Evolutionary conservation across 2,113 vertebrate genomes (phyloP).

Genomic region (Prolemur simus): DNA sequence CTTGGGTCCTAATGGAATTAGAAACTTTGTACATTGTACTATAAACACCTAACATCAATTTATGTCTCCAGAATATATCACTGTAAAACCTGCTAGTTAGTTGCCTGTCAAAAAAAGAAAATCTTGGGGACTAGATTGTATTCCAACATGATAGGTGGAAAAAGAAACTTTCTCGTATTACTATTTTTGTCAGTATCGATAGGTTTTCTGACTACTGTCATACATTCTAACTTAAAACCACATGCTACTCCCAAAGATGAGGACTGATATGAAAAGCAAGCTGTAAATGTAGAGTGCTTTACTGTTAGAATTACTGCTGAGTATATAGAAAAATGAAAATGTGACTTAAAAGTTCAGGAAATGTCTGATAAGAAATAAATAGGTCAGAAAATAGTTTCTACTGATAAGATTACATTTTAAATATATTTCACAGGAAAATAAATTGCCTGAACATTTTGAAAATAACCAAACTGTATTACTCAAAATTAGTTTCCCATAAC

Average conservation of each 20-base stretch:
- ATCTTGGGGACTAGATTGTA: constrained; percentile 49
- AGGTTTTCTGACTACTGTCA: constrained; percentile 61
- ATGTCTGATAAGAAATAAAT: constrained; percentile 74
- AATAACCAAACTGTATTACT: constrained; percentile 58
- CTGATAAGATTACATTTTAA: constrained; percentile 71
- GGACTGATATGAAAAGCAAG: constrained; percentile 55
- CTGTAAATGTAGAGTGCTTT: constrained; percentile 29
- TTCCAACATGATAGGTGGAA: constrained; percentile 66
- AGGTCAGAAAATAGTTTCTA: constrained; percentile 73
- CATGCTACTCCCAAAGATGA: constrained; percentile 39
- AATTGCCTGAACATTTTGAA: constrained; percentile 70
- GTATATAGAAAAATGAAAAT: constrained; percentile 52
- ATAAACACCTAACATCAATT: constrained; percentile 73
- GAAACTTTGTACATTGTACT: constrained; percentile 51
- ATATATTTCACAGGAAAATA: constrained; percentile 68
- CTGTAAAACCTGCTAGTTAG: constrained; percentile 64
- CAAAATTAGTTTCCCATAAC: constrained; percentile 60
- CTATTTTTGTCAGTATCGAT: constrained; percentile 64
- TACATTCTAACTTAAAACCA: constrained; percentile 66
- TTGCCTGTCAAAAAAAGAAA: constrained; percentile 39
- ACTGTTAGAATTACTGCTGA: constrained; percentile 72
- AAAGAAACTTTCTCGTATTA: constrained; percentile 67
- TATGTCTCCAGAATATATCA: constrained; percentile 63
- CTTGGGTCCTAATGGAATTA: constrained; percentile 51
- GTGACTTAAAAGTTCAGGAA: constrained; percentile 68